Base-by-base conservation (phyloP, 2,113 vertebrate species). In the Sylvia atricapilla region DNA sequence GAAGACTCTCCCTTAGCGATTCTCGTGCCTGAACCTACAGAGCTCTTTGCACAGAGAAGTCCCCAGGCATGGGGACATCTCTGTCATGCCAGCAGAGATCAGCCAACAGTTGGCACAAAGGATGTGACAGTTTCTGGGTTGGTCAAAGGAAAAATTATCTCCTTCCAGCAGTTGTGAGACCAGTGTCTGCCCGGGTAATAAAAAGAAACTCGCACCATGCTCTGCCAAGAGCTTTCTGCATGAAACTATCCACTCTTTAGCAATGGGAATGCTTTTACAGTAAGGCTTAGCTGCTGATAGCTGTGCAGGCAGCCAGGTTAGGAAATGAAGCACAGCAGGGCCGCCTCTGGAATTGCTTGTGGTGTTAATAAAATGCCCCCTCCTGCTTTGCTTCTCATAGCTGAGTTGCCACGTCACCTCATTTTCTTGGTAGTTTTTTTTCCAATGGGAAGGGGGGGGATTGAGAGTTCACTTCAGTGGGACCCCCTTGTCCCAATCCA, bases 131-230 rank as follows among this genome's bases (percentile, higher is more conserved):
- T 60, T 91, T 87, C 66, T 80, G 66, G 23, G 41, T 30, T 69
- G 81, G 62, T 68, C 43, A 73, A 79, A 73, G 78, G 58, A 50
- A 81, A 92, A 87, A 68, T 58, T 56, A 64, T 58, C 52, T 64
- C 9, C 55, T 92, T 94, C 66, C 67, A 84, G 87, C 87, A 91
- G 35, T 43, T 87, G 53, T 8, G n/a, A 74, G 60, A 30, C 16
- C 52, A n/a, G 7, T 0, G 22, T 77, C 59, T 89, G 69, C 41
- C 39, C 0, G 22, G 74, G 41, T 44, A 69, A 58, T 73, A 55
- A 87, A 84, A 84, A 68, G 55, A 68, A 89, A 75, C 52, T 68
- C 68, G 41, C 62, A 15, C 31, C 3, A 6, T 60, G 66, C 64
- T 82, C 58, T 94, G 87, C 66, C 87, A 91, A 78, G 47, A 15